A percentile compares a stretch with the other conserved stretches of the same genome.
Evolutionary conservation across 2,797 vertebrate genomes (phyloP).

Genomic region (Sebastes variabilis): DNA sequence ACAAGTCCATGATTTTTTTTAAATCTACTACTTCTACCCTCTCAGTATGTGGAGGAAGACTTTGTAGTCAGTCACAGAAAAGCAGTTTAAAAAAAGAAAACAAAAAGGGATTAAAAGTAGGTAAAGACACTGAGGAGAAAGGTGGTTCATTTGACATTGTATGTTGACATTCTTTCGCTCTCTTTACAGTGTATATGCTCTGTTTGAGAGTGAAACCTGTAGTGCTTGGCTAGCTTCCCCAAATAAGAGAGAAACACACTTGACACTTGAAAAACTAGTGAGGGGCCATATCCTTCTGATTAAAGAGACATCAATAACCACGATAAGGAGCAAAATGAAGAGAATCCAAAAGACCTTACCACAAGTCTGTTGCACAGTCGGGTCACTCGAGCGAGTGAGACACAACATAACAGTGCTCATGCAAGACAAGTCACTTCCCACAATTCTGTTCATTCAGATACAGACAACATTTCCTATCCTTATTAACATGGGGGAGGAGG

Average conservation of each 20-base stretch:
- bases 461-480: constrained; percentile 67
- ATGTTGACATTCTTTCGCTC: constrained; percentile 69
- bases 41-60: constrained; percentile 65
- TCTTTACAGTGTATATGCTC: constrained; percentile 22
- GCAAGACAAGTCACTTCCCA: constrained; percentile 78
- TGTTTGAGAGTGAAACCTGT: constrained; percentile 53
- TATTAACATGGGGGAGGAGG: constrained; percentile 43
- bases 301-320: constrained; percentile 61
- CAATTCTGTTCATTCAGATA: constrained; percentile 70
- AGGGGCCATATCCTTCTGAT: constrained; percentile 49
- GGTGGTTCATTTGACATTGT: constrained; percentile 52
- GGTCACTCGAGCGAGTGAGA: constrained; percentile 69
- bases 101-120: constrained; percentile 45
- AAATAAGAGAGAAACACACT: constrained; percentile 56
- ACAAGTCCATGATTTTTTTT: constrained; percentile 46
- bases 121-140: constrained; percentile 64
- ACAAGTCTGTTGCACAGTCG: constrained; percentile 64
- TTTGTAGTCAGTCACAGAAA: constrained; percentile 54
- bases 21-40: constrained; percentile 54
- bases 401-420: constrained; percentile 80
- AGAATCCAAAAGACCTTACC: constrained; percentile 64
- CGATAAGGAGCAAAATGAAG: constrained; percentile 47
- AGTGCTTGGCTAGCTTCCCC: constrained; percentile 72
- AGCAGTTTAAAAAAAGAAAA: constrained; percentile 8
- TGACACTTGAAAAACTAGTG: constrained; percentile 52